Evolutionary conservation across 2,113 vertebrate genomes (phyloP).

Genomic region (Cisticola juncidis): DNA sequence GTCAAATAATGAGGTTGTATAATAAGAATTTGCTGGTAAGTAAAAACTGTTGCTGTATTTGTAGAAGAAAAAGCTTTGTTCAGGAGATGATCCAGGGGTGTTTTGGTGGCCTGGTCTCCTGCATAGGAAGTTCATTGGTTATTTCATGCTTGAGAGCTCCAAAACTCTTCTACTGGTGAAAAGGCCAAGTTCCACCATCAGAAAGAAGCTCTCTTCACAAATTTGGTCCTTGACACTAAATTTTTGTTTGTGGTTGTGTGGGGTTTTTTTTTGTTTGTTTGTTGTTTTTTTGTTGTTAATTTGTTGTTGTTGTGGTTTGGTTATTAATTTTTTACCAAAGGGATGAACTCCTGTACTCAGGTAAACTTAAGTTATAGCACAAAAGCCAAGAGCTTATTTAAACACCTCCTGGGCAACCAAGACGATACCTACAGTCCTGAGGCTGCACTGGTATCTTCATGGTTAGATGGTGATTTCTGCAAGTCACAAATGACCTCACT

Average conservation of each 20-base stretch:
- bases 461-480: neutral
- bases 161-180: neutral
- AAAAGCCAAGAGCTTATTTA: neutral
- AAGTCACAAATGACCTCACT: neutral
- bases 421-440: neutral
- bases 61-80: neutral
- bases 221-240: neutral
- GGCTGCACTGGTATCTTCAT: neutral
- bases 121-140: rapidly evolving
- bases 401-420: neutral
- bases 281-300: no score
- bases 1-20: neutral
- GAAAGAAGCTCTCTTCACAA: neutral
- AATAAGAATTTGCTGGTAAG: neutral
- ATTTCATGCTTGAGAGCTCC: neutral
- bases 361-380: neutral
- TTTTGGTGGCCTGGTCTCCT: neutral
- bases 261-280: no score
- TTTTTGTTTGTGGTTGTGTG: no score
- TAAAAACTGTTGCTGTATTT: neutral
- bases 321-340: neutral
- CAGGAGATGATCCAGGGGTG: neutral
- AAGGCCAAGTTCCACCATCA: neutral
- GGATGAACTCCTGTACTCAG: neutral
- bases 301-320: no score